These are phyloP conservation scores for Enteromius paludinosus DNA, from an alignment of 2,797 vertebrate species.

Conservation along the genomic window DNA sequence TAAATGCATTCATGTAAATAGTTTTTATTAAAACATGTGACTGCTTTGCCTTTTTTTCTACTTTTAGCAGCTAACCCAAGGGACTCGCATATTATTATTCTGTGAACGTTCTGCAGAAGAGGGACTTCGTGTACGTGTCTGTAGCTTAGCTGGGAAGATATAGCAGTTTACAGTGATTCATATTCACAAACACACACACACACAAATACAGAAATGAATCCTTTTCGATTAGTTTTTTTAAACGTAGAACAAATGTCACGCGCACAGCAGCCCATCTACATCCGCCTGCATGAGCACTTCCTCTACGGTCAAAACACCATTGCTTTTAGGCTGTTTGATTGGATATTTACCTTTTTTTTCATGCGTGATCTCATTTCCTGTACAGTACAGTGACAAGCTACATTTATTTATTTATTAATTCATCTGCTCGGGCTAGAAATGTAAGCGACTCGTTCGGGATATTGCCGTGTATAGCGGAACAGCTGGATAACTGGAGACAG, in stretches of 20 bases:
- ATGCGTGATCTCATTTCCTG: slow-evolving; percentile 58
- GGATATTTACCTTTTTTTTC: slow-evolving; percentile 18
- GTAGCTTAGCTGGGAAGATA: background rate
- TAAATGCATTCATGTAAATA: background rate
- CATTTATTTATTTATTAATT: background rate
- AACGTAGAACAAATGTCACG: background rate
- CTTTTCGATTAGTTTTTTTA: background rate
- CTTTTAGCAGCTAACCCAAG: background rate
- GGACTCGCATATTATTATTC: background rate
- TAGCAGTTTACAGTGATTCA: background rate
- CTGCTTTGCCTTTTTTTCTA: background rate
- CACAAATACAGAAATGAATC: background rate
- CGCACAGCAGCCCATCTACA: background rate
- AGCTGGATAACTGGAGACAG: background rate
- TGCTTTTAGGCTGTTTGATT: slow-evolving; percentile 33
- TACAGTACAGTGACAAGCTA: slow-evolving; percentile 5
- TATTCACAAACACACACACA: background rate
- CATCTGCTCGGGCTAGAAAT: background rate
- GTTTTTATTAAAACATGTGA: background rate
- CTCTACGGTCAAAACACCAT: background rate
- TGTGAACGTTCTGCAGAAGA: background rate
- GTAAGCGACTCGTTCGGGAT: background rate
- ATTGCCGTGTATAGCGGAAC: background rate
- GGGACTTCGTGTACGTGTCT: background rate
- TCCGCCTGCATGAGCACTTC: background rate